Percentiles rank a stretch among this genome's conserved stretches.
These are phyloP conservation scores for Crepidodera aurea DNA, from an alignment of 2,888 invertebrate genomes.

Conservation along the genomic window DNA sequence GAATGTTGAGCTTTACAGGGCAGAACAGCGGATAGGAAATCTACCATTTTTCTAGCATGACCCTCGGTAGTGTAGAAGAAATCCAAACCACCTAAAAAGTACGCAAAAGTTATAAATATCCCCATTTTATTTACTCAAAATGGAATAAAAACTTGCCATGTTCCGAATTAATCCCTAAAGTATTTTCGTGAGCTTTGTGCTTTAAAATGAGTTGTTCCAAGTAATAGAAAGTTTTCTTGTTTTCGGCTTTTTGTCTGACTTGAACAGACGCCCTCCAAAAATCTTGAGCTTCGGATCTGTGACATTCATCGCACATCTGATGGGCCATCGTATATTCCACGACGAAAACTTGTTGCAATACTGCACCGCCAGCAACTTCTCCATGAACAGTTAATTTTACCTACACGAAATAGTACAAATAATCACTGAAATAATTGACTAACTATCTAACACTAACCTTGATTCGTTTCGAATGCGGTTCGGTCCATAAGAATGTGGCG, in stretches of 20 bases:
- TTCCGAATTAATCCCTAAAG: slow-evolving; percentile 77
- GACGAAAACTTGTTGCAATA: slow-evolving; percentile 93
- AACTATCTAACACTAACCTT: slow-evolving; percentile 72
- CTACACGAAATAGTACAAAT: slow-evolving; percentile 54
- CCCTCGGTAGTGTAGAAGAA: slow-evolving; percentile 92
- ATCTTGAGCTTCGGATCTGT: slow-evolving; percentile 95
- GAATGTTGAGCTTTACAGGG: slow-evolving; percentile 90
- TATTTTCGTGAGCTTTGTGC: slow-evolving; percentile 89
- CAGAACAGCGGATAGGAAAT: slow-evolving; percentile 87
- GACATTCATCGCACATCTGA: slow-evolving; percentile 98
- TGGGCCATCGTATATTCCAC: slow-evolving; percentile 91
- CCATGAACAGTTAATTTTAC: slow-evolving; percentile 94
- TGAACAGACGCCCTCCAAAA: slow-evolving; percentile 95
- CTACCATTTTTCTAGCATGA: slow-evolving; percentile 93
- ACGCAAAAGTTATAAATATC: too few relatives aligned
- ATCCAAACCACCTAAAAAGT: slow-evolving; percentile 79
- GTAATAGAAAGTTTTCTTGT: slow-evolving; percentile 97
- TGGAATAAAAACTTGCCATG: slow-evolving; percentile 43
- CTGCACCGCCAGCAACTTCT: slow-evolving; percentile 89
- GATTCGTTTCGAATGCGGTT: slow-evolving; percentile 96
- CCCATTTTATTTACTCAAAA: too few relatives aligned
- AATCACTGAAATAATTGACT: background rate
- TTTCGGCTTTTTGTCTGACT: slow-evolving; percentile 86
- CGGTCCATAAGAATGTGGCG: slow-evolving; percentile 98
- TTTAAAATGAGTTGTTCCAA: slow-evolving; percentile 97